Conservation (phyloP, 2,113 vertebrate genomes). For the Tretioscincus oriximinensis region DNA sequence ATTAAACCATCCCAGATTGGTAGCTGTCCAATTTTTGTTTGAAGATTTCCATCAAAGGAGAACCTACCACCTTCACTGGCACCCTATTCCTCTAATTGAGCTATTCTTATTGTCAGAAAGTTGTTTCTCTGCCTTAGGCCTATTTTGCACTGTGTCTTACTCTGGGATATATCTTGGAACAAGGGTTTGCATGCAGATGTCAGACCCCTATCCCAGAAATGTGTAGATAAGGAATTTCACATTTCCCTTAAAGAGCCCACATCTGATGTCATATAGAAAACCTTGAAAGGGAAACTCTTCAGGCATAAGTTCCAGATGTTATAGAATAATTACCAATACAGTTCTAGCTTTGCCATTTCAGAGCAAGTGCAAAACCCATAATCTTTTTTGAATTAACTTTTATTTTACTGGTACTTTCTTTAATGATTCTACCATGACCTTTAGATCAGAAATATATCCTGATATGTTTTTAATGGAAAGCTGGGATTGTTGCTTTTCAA, state of each 20-base stretch:
- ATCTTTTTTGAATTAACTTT: background rate
- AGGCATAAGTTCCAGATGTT: background rate
- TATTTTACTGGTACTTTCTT: background rate
- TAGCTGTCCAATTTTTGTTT: too few species aligned
- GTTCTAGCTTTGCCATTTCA: background rate
- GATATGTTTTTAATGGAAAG: background rate
- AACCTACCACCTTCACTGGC: too few species aligned
- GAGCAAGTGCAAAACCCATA: background rate
- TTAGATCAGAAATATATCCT: background rate
- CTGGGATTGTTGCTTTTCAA: background rate
- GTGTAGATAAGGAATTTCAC: background rate
- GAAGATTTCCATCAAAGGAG: too few species aligned
- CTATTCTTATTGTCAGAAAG: too few species aligned
- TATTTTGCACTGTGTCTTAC: too few species aligned
- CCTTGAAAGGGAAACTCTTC: background rate
- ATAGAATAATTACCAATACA: background rate
- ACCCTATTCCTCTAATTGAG: too few species aligned
- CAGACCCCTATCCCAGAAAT: too few species aligned
- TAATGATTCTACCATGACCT: background rate
- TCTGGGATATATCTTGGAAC: too few species aligned
- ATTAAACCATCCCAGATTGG: too few species aligned
- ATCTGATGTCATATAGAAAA: background rate
- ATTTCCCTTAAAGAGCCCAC: background rate
- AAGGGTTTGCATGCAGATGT: too few species aligned
- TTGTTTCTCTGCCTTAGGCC: too few species aligned